These are phyloP conservation scores for Oreonectes daqikongensis DNA, from an alignment of 2,797 vertebrate genomes.

Conservation along the genomic window DNA sequence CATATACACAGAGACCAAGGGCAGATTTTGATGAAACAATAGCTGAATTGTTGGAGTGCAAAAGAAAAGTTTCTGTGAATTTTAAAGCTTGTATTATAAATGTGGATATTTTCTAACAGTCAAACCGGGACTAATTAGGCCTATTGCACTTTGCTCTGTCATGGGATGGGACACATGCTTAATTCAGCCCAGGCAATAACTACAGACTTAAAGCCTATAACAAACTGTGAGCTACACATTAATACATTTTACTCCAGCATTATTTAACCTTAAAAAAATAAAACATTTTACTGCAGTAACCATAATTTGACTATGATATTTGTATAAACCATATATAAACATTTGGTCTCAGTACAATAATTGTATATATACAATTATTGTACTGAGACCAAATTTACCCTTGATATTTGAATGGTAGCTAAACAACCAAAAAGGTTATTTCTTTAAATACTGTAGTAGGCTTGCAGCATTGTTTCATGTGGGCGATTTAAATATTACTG, in stretches of 20 bases:
- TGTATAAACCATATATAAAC: too few relatives aligned
- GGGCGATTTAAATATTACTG: too few relatives aligned
- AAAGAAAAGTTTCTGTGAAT: neutral
- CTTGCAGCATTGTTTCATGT: too few relatives aligned
- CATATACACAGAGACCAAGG: conserved; percentile 19
- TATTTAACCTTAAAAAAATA: too few relatives aligned
- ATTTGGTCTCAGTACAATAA: too few relatives aligned
- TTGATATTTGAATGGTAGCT: too few relatives aligned
- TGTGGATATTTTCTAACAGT: neutral
- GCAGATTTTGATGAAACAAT: conserved; percentile 23
- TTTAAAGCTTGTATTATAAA: conserved; percentile 2
- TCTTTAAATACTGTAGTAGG: too few relatives aligned
- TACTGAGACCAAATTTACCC: too few relatives aligned
- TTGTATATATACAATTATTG: too few relatives aligned
- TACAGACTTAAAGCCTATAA: neutral
- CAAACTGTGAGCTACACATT: neutral
- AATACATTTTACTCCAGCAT: neutral
- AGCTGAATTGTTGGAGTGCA: conserved; percentile 2
- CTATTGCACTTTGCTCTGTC: neutral
- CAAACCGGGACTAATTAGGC: conserved; percentile 13
- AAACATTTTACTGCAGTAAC: neutral
- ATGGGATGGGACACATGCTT: neutral
- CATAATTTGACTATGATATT: too few relatives aligned
- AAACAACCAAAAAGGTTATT: too few relatives aligned
- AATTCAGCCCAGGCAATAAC: neutral